Evolutionary conservation across 2,888 invertebrate genomes (phyloP).

Genomic region (Petrolisthes cinctipes): DNA sequence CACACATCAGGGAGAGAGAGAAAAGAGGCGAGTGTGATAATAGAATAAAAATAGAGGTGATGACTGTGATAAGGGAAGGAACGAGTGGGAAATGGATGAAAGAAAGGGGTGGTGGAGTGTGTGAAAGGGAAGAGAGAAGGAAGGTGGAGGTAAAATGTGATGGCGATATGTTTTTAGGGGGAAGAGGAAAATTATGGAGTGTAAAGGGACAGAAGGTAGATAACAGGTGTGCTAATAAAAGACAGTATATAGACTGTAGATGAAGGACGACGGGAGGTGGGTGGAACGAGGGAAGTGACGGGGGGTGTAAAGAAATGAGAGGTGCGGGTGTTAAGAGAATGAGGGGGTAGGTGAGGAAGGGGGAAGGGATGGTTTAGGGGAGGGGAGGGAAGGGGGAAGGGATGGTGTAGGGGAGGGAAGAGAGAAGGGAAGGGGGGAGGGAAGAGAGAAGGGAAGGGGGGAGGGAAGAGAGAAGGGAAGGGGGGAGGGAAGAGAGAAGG

Average conservation of each 20-base stretch:
- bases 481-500: too few relatives aligned
- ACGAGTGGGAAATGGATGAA: not conserved
- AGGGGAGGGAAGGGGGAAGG: not conserved
- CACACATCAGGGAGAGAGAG: constrained; percentile 15
- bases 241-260: not conserved
- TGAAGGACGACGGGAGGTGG: not conserved
- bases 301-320: too few relatives aligned
- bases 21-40: constrained; percentile 11
- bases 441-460: too few relatives aligned
- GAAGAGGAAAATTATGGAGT: not conserved
- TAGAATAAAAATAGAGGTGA: not conserved
- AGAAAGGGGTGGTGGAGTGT: not conserved
- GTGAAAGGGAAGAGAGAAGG: not conserved
- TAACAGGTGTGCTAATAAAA: not conserved
- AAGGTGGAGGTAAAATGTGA: not conserved
- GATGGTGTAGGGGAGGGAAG: too few relatives aligned
- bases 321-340: too few relatives aligned
- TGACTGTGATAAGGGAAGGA: not conserved
- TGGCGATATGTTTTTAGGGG: not conserved
- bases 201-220: not conserved
- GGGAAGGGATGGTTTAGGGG: not conserved
- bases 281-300: too few relatives aligned
- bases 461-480: too few relatives aligned
- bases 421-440: too few relatives aligned
- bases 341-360: too few relatives aligned